Percentiles rank a stretch among this genome's conserved stretches.
Evolutionary conservation across 2,113 vertebrate species (phyloP).

Genomic region (Pteruthius melanotis): DNA sequence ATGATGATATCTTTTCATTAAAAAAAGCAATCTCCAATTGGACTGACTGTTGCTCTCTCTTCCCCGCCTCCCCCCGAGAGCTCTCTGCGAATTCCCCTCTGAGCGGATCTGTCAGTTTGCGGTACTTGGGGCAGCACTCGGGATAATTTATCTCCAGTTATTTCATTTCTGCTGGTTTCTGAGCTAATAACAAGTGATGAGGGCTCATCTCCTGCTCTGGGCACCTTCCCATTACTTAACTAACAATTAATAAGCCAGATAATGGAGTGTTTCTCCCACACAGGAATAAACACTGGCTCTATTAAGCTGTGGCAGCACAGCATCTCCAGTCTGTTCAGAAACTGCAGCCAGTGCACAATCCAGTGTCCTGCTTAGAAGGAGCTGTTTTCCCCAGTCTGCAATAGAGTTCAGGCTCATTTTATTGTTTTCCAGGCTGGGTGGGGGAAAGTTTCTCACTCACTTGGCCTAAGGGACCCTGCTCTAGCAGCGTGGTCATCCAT

Average conservation of each 20-base stretch:
- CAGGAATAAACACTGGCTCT: slow-evolving; percentile 35
- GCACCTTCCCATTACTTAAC: slow-evolving; percentile 60
- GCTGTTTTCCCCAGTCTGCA: not conserved
- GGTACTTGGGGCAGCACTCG: not conserved
- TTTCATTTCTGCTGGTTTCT: slow-evolving; percentile 47
- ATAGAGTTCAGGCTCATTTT: fast-evolving
- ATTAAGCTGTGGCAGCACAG: not conserved
- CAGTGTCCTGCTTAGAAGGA: not conserved
- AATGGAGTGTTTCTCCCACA: slow-evolving; percentile 50
- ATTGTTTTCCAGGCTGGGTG: not conserved
- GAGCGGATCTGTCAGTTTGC: not conserved
- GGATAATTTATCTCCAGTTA: slow-evolving; percentile 29
- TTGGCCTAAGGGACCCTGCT: not conserved
- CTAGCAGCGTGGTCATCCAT: fast-evolving
- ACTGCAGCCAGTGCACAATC: not conserved
- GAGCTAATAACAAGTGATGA: slow-evolving; percentile 44
- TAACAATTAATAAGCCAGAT: slow-evolving; percentile 62
- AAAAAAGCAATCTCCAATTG: not conserved
- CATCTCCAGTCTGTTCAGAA: not conserved
- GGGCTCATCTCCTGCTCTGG: slow-evolving; percentile 48
- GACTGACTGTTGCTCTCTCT: not conserved
- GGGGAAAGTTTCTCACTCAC: fast-evolving
- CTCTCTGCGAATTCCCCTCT: not conserved
- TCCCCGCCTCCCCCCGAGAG: not conserved
- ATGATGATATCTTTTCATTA: not conserved